phyloP scores from a whole-genome alignment of 2,797 vertebrate genomes.

The Tolypeutes matacus region DNA sequence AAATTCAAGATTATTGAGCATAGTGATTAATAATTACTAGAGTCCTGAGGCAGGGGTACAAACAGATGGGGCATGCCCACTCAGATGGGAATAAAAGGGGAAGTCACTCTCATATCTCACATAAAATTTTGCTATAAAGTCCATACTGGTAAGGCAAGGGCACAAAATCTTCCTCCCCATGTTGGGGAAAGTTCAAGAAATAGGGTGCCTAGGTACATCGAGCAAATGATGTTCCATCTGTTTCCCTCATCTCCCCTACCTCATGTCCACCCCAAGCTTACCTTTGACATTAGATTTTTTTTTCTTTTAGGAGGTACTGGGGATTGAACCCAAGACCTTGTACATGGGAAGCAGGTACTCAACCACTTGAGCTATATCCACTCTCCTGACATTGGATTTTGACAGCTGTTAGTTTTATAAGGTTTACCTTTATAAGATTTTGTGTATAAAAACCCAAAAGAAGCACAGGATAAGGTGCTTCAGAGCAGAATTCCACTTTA shows the following conservation, averaged over 20 bases:
- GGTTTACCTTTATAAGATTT: not conserved
- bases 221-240: not conserved
- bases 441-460: not conserved
- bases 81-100: not conserved
- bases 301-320: too few species aligned
- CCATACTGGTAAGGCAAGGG: too few species aligned
- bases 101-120: not conserved
- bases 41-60: not conserved
- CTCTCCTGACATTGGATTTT: not conserved
- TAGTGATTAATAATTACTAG: not conserved
- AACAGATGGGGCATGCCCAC: too few species aligned
- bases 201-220: rapidly evolving
- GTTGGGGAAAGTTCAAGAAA: not conserved
- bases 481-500: too few species aligned
- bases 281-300: not conserved
- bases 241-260: not conserved
- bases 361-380: too few species aligned
- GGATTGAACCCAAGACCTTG: too few species aligned
- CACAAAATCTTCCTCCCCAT: not conserved
- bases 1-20: not conserved
- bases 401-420: not conserved
- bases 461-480: not conserved
- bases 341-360: too few species aligned
- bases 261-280: not conserved
- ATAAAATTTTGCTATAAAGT: not conserved